Conservation (phyloP, 2,888 invertebrate species). For the Piscicola geometra region DNA sequence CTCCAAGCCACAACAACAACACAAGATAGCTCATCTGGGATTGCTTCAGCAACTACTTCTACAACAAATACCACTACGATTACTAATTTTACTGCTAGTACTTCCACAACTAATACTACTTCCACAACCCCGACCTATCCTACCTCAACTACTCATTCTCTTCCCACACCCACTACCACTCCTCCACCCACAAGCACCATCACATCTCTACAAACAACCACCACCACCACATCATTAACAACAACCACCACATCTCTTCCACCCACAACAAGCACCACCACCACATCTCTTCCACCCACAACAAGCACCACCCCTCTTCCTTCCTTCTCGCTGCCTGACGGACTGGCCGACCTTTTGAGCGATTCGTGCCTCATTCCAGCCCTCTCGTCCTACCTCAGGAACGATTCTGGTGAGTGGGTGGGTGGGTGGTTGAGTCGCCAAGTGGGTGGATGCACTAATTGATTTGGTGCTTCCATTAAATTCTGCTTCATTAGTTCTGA, state of each 20-base stretch:
- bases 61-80: too few relatives aligned
- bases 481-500: neutral
- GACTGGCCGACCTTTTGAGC: conserved; percentile 72
- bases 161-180: conserved; percentile 44
- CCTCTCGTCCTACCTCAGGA: conserved; percentile 58
- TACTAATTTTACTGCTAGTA: too few relatives aligned
- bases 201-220: conserved; percentile 40
- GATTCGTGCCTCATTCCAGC: conserved; percentile 75
- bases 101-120: neutral
- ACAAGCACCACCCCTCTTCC: conserved; percentile 43
- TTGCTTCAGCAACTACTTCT: too few relatives aligned
- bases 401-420: conserved; percentile 70
- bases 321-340: conserved; percentile 58
- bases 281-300: conserved; percentile 39
- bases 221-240: conserved; percentile 10
- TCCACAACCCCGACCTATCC: neutral
- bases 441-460: neutral
- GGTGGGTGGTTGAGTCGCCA: neutral
- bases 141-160: too few relatives aligned
- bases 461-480: neutral
- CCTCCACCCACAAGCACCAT: too few relatives aligned
- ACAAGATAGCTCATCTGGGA: too few relatives aligned
- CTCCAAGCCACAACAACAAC: neutral
- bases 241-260: neutral
- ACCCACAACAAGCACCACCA: neutral